Conservation (phyloP, 1,140 invertebrate genomes). For the Eumeta japonica region DNA sequence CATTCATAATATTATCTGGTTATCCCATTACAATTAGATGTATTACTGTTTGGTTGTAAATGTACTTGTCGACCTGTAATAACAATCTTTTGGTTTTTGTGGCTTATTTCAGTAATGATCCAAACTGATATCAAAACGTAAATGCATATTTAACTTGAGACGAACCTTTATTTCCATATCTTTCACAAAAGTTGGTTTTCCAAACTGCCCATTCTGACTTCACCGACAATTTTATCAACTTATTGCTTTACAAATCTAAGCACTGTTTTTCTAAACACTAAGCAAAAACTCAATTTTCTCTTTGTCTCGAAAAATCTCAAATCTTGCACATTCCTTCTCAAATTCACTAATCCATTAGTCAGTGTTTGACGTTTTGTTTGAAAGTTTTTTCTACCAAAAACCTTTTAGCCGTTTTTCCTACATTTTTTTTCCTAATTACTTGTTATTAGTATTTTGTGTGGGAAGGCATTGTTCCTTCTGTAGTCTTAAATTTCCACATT, state of each 20-base stretch:
- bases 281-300: constrained; percentile 1
- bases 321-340: constrained; percentile 14
- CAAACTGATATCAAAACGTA: background rate
- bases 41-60: constrained; percentile 1
- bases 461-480: background rate
- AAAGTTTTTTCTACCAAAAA: constrained; percentile 23
- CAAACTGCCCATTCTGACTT: constrained; percentile 13
- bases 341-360: constrained; percentile 21
- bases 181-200: constrained; percentile 15
- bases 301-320: too few species aligned
- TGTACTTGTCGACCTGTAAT: too few species aligned
- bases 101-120: constrained; percentile 1
- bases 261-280: constrained; percentile 13
- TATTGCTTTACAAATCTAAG: constrained; percentile 20
- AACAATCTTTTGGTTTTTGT: too few species aligned
- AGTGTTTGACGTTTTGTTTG: constrained; percentile 13
- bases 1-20: constrained; percentile 2
- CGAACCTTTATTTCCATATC: too few species aligned
- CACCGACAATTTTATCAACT: too few species aligned
- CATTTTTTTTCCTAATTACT: constrained; percentile 9
- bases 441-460: constrained; percentile 5
- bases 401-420: constrained; percentile 14
- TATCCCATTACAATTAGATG: constrained; percentile 3
- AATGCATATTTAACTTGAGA: constrained; percentile 1
- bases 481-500: constrained; percentile 22